Evolutionary conservation across 1,140 invertebrate genomes (phyloP).

Genomic region (Drosophila leontia): DNA sequence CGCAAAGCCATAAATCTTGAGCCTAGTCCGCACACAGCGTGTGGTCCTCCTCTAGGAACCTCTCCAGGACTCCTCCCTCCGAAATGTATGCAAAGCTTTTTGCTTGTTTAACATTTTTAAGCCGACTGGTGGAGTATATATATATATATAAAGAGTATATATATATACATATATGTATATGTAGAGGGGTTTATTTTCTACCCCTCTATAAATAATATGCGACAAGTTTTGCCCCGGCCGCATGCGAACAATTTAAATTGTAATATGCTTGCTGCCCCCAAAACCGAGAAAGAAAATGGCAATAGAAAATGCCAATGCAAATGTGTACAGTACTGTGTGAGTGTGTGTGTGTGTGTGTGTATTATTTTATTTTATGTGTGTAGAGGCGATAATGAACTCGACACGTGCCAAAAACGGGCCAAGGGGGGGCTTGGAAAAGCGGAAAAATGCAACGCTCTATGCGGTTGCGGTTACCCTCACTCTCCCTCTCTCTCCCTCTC

Average conservation of each 20-base stretch:
- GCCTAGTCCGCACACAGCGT: conserved; percentile 63
- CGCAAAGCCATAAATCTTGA: conserved; percentile 73
- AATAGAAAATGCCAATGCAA: conserved; percentile 66
- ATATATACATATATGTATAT: background rate
- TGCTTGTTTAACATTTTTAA: conserved; percentile 78
- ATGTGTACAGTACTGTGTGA: conserved; percentile 15
- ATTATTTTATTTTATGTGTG: conserved; percentile 32
- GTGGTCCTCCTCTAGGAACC: conserved; percentile 26
- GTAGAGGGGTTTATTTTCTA: background rate
- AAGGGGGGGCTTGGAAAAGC: conserved; percentile 6
- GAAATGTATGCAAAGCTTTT: conserved; percentile 66
- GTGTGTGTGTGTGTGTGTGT: conserved; percentile 21
- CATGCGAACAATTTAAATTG: conserved; percentile 79
- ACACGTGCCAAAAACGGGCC: conserved; percentile 40
- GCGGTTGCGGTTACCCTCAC: conserved; percentile 35
- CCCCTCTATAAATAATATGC: conserved; percentile 71
- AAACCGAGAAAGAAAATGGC: conserved; percentile 53
- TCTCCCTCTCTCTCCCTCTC: background rate
- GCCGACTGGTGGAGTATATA: conserved; percentile 9
- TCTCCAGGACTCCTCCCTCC: background rate
- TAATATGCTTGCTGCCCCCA: conserved; percentile 53
- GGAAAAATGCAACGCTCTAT: conserved; percentile 41
- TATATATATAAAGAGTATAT: background rate
- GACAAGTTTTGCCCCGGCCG: conserved; percentile 62
- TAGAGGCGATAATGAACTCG: conserved; percentile 78